Evolutionary conservation across 2,888 invertebrate species (phyloP).

Genomic region (Hetaerina titia): DNA sequence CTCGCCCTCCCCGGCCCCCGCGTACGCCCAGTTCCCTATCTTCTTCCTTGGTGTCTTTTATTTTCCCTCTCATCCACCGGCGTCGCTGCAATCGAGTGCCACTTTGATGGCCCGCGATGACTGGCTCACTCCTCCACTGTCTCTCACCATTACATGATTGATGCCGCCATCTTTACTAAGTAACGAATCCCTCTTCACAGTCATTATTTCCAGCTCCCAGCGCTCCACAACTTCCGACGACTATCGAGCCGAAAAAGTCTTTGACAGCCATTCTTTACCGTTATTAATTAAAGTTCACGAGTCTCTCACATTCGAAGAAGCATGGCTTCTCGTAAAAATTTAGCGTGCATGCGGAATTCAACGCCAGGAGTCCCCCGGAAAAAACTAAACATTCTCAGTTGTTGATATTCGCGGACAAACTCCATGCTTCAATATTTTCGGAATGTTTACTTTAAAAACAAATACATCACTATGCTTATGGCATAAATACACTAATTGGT

Average conservation of each 20-base stretch:
- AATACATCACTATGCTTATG: background rate
- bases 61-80: background rate
- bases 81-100: background rate
- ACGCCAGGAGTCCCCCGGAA: background rate
- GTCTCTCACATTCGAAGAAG: background rate
- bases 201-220: background rate
- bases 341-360: background rate
- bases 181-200: background rate
- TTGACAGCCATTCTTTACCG: slow-evolving; percentile 19
- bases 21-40: background rate
- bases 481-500: too few species aligned
- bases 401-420: background rate
- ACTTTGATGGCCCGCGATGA: background rate
- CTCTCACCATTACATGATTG: background rate
- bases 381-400: background rate
- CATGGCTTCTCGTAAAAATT: background rate
- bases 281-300: slow-evolving; percentile 2
- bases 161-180: slow-evolving; percentile 4
- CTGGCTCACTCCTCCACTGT: background rate
- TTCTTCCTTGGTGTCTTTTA: background rate
- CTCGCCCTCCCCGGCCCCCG: background rate
- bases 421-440: background rate
- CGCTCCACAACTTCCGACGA: background rate
- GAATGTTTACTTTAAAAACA: background rate
- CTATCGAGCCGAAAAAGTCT: background rate